Percentiles rank a stretch among this genome's conserved stretches.
Evolutionary conservation across 2,888 invertebrate species (phyloP).

Genomic region (Polylopha cassiicola): DNA sequence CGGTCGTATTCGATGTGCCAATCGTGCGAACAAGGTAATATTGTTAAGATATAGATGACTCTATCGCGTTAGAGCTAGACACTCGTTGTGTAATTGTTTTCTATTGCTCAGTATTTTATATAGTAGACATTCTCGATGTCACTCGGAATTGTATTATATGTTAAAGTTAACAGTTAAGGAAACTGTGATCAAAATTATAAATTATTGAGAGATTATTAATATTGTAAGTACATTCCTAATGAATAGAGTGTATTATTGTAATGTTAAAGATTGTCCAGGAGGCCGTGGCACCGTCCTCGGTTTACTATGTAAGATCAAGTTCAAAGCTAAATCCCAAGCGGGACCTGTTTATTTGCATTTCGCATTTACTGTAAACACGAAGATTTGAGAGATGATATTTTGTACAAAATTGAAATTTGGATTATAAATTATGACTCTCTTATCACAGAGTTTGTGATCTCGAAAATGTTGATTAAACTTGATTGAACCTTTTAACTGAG

Average conservation of each 20-base stretch:
- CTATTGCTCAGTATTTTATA: conserved; percentile 76
- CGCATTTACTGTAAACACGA: conserved; percentile 41
- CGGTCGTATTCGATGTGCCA: conserved; percentile 65
- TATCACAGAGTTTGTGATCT: conserved; percentile 69
- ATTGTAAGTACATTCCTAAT: conserved; percentile 75
- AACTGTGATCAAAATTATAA: conserved; percentile 78
- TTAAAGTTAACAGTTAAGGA: conserved; percentile 75
- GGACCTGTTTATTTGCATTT: conserved; percentile 57
- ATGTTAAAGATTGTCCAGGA: conserved; percentile 65
- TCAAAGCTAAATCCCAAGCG: too few relatives aligned
- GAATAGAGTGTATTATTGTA: conserved; percentile 68
- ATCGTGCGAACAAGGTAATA: conserved; percentile 69
- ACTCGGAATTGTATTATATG: conserved; percentile 73
- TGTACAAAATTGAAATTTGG: conserved; percentile 72
- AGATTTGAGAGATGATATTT: conserved; percentile 68
- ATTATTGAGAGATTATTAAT: conserved; percentile 76
- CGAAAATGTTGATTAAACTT: conserved; percentile 72
- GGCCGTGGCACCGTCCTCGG: not conserved
- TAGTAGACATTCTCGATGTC: conserved; percentile 55
- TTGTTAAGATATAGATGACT: conserved; percentile 69
- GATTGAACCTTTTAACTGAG: conserved; percentile 54
- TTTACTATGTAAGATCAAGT: too few relatives aligned
- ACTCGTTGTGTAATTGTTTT: conserved; percentile 69
- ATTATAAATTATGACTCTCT: conserved; percentile 60
- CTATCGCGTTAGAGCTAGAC: conserved; percentile 64